Evolutionary conservation across 2,888 invertebrate species (phyloP).

Genomic region (Onchidella celtica): DNA sequence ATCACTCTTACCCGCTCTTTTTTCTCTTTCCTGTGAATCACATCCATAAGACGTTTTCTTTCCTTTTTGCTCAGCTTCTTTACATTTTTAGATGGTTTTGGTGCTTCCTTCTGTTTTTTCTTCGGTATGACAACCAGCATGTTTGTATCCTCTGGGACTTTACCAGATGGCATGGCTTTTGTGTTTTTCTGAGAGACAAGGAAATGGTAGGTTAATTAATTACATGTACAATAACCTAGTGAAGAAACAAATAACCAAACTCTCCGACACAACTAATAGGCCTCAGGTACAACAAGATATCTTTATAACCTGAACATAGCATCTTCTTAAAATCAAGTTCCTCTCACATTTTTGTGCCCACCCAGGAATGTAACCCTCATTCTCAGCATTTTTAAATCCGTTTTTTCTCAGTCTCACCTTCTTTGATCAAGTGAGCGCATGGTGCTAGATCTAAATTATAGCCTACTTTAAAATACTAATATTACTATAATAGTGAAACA

Average conservation of each 20-base stretch:
- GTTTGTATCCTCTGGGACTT: conserved; percentile 86
- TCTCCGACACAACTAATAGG: too few species aligned
- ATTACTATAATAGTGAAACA: too few species aligned
- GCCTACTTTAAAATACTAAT: too few species aligned
- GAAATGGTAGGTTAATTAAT: not conserved
- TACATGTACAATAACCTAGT: not conserved
- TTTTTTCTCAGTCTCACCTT: too few species aligned
- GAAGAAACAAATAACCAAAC: not conserved
- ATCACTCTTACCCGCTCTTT: conserved; percentile 85
- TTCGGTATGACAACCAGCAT: conserved; percentile 89
- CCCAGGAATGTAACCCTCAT: too few species aligned
- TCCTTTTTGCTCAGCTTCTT: conserved; percentile 91
- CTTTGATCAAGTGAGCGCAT: too few species aligned
- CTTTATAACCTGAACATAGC: too few species aligned
- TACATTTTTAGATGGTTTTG: conserved; percentile 32
- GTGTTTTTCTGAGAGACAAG: conserved; percentile 17
- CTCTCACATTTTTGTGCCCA: too few species aligned
- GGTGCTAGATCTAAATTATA: too few species aligned
- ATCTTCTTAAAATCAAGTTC: too few species aligned
- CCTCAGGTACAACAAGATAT: too few species aligned
- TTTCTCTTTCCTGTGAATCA: conserved; percentile 93
- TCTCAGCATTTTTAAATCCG: too few species aligned
- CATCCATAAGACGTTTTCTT: conserved; percentile 90
- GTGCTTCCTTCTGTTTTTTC: conserved; percentile 83
- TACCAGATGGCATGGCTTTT: conserved; percentile 6